Evolutionary conservation across 2,797 vertebrate species (phyloP), one percentile per base, ranked within the genome.

Genomic region (Alauda arvensis): DNA sequence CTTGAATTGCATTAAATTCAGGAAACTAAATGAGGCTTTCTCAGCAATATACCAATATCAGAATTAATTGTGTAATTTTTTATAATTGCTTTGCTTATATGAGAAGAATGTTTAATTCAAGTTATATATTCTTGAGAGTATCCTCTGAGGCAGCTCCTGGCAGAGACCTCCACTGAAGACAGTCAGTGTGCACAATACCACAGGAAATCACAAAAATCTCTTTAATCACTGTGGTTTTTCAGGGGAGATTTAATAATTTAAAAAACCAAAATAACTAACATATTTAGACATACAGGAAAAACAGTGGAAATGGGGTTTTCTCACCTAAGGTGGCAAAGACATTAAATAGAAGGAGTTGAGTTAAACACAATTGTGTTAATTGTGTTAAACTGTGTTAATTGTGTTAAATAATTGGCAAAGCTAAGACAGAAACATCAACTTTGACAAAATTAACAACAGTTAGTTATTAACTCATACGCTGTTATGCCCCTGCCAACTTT

Each of bases 11-110:
- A 40, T 84, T 59, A 34, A 49, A 77, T 71, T 39, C 34, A 59
- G 68, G 48, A 60, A 84, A 87, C 25, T 49, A 82, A 91, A 46
- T 45, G 3, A 48, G 42, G 21, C 43, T 82, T 93, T 88, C 68
- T 68, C 88, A 87, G 61, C 53, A 68, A 62, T 56, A 55, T 78
- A 80, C 56, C 34, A 33, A 52, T 84, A 82, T 48, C 63, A 71
- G 24, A 79, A 89, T 62, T 87, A 66, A 76, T 62, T 74, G 65
- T 46, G 25, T 61, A 31, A 3, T 55, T 89, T 87, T 65, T 91
- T 49, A 48, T 88, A 85, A 79, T 88, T 89, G 29, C 23, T 71
- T 88, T 60, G 69, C 80, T 94, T 95, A 52, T 42, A 66, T 84
- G 63, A 87, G 37, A 66, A 90, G 78, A 88, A 67, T 79, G 14